Evolutionary conservation across 2,888 invertebrate genomes (phyloP).

Genomic region (Pristionchus arcanus): DNA sequence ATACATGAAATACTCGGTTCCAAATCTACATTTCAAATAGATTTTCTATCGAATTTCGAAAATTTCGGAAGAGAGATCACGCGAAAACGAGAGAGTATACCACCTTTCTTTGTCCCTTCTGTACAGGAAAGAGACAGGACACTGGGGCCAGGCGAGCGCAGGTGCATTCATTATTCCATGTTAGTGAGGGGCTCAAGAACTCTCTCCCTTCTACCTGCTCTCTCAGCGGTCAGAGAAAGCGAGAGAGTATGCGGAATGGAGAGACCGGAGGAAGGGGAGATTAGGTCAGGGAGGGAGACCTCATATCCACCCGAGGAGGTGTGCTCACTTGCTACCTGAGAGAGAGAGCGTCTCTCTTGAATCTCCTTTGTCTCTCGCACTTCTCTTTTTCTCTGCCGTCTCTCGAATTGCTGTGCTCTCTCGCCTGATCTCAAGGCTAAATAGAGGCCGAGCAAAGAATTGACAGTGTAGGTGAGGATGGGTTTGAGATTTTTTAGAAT

Average conservation of each 20-base stretch:
- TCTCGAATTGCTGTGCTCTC: neutral
- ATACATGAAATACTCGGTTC: too few relatives aligned
- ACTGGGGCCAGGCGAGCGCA: neutral
- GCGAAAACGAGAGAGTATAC: neutral
- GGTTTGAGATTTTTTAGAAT: neutral
- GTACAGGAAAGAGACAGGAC: slow-evolving; percentile 20
- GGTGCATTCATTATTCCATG: slow-evolving; percentile 51
- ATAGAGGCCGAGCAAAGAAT: neutral
- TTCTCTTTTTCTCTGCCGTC: neutral
- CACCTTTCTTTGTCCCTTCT: neutral
- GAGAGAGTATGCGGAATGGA: neutral
- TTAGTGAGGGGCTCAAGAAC: neutral
- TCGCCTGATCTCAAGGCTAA: slow-evolving; percentile 46
- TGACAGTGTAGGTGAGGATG: neutral
- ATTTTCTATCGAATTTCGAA: too few relatives aligned
- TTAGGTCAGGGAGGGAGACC: slow-evolving; percentile 27
- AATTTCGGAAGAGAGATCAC: neutral
- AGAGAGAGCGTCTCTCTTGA: neutral
- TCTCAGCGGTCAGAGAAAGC: neutral
- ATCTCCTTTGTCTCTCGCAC: neutral
- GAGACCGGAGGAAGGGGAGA: neutral
- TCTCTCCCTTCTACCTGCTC: too few relatives aligned
- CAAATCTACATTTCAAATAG: too few relatives aligned
- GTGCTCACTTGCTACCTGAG: neutral
- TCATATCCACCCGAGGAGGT: slow-evolving; percentile 21